Conservation (phyloP, 2,797 vertebrate species). For the Onychomys torridus region DNA sequence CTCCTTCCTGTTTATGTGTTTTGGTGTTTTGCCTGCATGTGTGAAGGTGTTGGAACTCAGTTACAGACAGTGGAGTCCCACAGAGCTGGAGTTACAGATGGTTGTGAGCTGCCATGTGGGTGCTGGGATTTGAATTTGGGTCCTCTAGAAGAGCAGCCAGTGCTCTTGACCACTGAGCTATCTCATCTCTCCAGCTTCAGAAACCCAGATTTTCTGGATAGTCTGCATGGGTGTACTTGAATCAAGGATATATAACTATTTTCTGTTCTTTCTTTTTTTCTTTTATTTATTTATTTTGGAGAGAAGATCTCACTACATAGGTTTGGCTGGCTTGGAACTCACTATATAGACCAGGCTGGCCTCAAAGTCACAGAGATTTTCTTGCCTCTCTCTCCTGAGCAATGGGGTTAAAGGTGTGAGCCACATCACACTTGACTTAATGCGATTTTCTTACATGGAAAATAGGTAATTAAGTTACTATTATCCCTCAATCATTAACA, state of each 20-base stretch:
- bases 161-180: neutral
- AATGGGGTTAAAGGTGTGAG: neutral
- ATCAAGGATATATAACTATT: neutral
- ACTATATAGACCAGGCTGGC: neutral
- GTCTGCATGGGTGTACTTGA: neutral
- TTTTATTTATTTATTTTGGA: neutral
- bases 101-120: neutral
- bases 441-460: conserved; percentile 75
- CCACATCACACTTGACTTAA: neutral
- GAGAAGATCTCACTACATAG: neutral
- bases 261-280: neutral
- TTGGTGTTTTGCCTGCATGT: neutral
- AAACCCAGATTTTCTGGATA: conserved; percentile 26
- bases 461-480: conserved; percentile 81
- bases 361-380: neutral
- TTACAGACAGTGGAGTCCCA: neutral
- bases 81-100: neutral
- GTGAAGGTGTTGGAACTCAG: neutral
- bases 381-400: neutral
- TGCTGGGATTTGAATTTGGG: neutral
- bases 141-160: neutral
- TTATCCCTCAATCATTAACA: conserved; percentile 65
- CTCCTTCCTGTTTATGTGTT: neutral
- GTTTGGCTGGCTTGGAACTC: neutral
- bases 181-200: neutral